Evolutionary conservation across 2,797 vertebrate species (phyloP), one percentile per base, ranked within the genome.

Genomic region (Karalla daura): DNA sequence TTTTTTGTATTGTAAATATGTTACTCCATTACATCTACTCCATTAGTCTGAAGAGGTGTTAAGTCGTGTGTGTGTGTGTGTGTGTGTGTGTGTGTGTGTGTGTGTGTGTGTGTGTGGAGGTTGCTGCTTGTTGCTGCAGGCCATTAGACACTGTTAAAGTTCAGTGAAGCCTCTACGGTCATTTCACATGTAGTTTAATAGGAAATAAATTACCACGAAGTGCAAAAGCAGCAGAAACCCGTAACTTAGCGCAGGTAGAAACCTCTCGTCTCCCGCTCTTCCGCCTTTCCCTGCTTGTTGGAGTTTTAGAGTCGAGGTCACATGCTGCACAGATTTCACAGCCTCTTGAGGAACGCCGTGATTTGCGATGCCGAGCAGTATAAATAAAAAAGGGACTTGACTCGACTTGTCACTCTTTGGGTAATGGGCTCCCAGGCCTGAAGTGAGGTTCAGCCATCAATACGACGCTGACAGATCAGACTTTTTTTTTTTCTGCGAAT

Each of bases 401-500:
- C 14, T 23, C 2, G 23, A 52, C 33, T 15, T 17, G 33, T 65
- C 77, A 17, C 28, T 68, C 61, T 65, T 51, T 78, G n/a, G 17
- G 32, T 55, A 21, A 70, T 62, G 47, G 15, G 8, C 46, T 39
- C 41, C 20, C 52, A 10, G 54, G 23, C 52, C 32, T 23, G 23
- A 71, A 58, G 69, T 69, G 33, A 13, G 36, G 23, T 43, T 61
- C 18, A 43, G 24, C 21, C 63, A 71, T 82, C 52, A 72, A 52
- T 63, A 69, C 66, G 25, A 63, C 58, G 51, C 18, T 64, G 52
- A 25, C 54, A 44, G 62, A 70, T 73, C 46, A 70, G 54, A 75
- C 56, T 54, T 76, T 72, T 56, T n/a, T n/a, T n/a, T n/a, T n/a
- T n/a, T n/a, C n/a, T 54, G 39, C 60, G 71, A 60, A 83, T 69